Evolutionary conservation across 23 tunicate species (phyloP).

Genomic region (Clavelina lepadiformis): DNA sequence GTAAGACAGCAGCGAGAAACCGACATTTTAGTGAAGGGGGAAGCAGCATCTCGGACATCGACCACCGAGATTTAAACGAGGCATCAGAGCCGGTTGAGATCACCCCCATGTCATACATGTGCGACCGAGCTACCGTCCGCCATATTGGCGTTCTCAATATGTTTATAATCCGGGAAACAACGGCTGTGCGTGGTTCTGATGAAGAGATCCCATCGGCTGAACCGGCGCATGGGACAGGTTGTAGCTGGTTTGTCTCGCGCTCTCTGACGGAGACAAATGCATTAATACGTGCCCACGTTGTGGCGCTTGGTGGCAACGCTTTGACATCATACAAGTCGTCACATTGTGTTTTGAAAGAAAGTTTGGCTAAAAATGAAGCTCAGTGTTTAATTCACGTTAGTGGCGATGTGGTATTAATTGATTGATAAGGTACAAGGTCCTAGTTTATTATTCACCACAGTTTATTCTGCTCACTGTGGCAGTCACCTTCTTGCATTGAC

Average conservation of each 20-base stretch:
- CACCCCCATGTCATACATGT: constrained; percentile 12
- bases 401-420: constrained; percentile 60
- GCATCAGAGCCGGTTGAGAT: background rate
- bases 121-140: constrained; percentile 11
- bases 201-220: constrained; percentile 60
- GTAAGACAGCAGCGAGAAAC: too few species aligned
- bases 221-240: constrained; percentile 54
- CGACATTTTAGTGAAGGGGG: constrained; percentile 16
- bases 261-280: constrained; percentile 74
- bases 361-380: constrained; percentile 85
- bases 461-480: too few species aligned
- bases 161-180: constrained; percentile 79
- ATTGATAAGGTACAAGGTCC: too few species aligned
- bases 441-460: too few species aligned
- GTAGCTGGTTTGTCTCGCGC: constrained; percentile 77
- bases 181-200: constrained; percentile 76
- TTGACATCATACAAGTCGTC: constrained; percentile 57
- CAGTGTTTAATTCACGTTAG: constrained; percentile 76
- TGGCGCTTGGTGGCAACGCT: constrained; percentile 83
- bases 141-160: constrained; percentile 65
- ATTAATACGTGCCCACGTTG: constrained; percentile 67
- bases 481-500: too few species aligned
- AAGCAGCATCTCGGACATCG: constrained; percentile 16
- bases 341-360: constrained; percentile 49
- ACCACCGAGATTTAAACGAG: background rate